Base-by-base conservation (phyloP, 2,888 invertebrate species). In the Caenorhabditis macrosperma region DNA sequence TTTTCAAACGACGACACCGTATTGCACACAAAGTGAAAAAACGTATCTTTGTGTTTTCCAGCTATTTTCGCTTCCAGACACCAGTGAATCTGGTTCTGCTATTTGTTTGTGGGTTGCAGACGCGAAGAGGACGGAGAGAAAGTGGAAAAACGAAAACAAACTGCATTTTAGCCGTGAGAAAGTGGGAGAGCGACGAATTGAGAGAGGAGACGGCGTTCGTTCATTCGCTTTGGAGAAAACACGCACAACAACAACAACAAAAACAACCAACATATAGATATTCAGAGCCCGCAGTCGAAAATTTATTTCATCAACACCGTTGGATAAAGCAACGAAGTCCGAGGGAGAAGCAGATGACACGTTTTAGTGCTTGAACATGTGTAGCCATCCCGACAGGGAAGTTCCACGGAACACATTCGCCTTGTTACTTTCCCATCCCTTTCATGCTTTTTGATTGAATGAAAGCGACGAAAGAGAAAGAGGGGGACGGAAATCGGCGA, bases 51-150 rank as follows among this genome's bases (percentile, higher is more conserved):
- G 6, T 33, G 33, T 33, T 33, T 33, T 17, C 33, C 9, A 17
- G 28, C 33, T 33, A 54, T 54, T 54, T 54, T 54, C 30, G 54
- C 54, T 15, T 30, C 54, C 54, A 54, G 33, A n/a, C n/a, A n/a
- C n/a, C n/a, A 54, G 22, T 7, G 26, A 50, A 35, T 57, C 57
- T 38, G 24, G 57, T 57, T 33, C 17, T 57, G 57, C 24, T 57
- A 38, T 57, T 57, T 57, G 35, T 57, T 57, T 38, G 57, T 33
- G 54, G 54, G 33, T 54, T 54, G 54, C 54, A 54, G 54, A 54
- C 20, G 35, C 48, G 33, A 46, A 28, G 30, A 15, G 44, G 26
- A 28, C 24, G 28, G 17, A 9, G 9, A 5, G 7, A 22, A 26
- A 17, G 15, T 24, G 12, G 41, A 41, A 10, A 26, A 60, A 26